Base-by-base conservation (phyloP, 2,888 invertebrate genomes). In the Anticlea derivata region DNA sequence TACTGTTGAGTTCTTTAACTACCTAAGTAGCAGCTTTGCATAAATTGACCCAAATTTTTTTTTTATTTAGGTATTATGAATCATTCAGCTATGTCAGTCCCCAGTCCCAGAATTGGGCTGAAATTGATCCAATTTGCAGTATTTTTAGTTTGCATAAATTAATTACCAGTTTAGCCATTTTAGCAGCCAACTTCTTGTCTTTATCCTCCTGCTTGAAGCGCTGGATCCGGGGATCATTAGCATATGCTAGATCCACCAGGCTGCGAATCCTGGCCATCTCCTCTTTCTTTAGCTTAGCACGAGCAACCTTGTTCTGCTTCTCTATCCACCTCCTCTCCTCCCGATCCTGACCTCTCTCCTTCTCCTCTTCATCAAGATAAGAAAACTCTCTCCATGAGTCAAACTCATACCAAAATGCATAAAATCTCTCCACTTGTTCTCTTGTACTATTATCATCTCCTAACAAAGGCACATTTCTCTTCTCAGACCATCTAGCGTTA, bases 311-410 rank as follows among this genome's bases (percentile, higher is more conserved):
- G 80, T 99, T 99, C 81, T 98, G 96, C 84, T 98, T 99, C 76
- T 99, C 99, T 75, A 99, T 99, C 96, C 98, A 99, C 37, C 98
- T 93, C 34, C 99, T 92, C 86, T 99, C 99, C 68, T 99, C 99
- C 1, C 99, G 94, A 82, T 96, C 98, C 78, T 98, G 97, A 0
- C 99, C 99, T 72, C 96, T 97, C 75, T 99, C 98, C 78, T 99
- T 99, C 74, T 99, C 99, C 79, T 99, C 99, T 85, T 99, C 99
- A 78, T 99, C 99, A 63, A 98, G 90, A 80, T 99, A 99, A 1
- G 99, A 99, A 86, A 96, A 99, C 80, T 99, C 99, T 56, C 99
- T 93, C 99, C 99, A 99, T 0, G 99, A 99, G 63, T 98, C 98
- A 86, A 99, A 99, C 70, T 97, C 95, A 81, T 96, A 99, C 99